phyloP scores from a whole-genome alignment of 2,888 invertebrate genomes.

The Chelonus formosanus region DNA sequence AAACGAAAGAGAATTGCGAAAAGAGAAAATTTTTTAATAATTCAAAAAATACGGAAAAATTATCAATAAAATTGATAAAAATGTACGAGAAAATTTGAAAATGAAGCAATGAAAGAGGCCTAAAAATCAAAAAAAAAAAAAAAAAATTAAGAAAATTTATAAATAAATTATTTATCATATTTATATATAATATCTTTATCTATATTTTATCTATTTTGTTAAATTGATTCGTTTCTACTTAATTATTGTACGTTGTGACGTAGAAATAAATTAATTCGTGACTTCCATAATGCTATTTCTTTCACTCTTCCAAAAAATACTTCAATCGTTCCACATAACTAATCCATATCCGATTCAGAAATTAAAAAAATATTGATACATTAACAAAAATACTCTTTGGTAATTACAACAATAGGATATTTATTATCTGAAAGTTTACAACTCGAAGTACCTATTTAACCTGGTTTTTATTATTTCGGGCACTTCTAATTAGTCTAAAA shows the following conservation, averaged over 20 bases:
- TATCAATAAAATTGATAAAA: background rate
- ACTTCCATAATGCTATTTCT: conserved; percentile 16
- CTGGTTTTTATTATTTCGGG: conserved; percentile 16
- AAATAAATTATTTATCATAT: background rate
- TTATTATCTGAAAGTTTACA: conserved; percentile 62
- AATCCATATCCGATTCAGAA: no score
- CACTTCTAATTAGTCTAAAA: conserved; percentile 29
- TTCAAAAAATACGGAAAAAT: conserved; percentile 42
- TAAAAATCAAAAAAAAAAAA: background rate
- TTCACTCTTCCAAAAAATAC: background rate
- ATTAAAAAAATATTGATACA: no score
- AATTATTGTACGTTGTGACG: conserved; percentile 29
- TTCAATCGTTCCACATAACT: no score
- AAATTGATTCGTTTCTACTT: conserved; percentile 31
- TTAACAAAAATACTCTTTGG: background rate
- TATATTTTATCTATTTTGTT: conserved; percentile 19
- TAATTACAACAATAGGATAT: conserved; percentile 61
- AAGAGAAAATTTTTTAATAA: conserved; percentile 36
- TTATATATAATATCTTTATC: background rate
- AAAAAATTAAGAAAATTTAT: background rate
- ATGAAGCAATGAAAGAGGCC: no score
- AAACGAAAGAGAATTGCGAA: conserved; percentile 1
- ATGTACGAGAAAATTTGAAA: no score
- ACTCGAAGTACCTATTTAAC: conserved; percentile 47
- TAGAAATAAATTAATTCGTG: conserved; percentile 31